Percentiles rank a stretch among this genome's conserved stretches.
Conservation (phyloP, 2,888 invertebrate species). For the Tupiocoris notatus region DNA sequence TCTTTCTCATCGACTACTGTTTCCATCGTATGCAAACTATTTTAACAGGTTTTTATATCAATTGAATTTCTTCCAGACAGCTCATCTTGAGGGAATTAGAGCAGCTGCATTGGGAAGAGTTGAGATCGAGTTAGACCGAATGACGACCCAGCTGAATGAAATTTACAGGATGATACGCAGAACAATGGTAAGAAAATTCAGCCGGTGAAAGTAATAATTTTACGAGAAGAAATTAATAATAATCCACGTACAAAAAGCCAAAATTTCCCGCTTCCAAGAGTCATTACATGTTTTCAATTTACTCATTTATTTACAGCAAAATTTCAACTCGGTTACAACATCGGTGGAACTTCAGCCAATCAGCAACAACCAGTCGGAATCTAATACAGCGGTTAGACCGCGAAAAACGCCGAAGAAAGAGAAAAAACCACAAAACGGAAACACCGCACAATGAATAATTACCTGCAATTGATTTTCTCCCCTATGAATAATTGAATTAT, state of each 20-base stretch:
- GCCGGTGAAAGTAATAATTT: no score
- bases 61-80: constrained; percentile 55
- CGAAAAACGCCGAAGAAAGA: constrained; percentile 9
- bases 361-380: not conserved
- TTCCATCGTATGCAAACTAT: no score
- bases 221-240: no score
- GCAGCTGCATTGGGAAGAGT: constrained; percentile 59
- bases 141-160: constrained; percentile 14
- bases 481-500: no score
- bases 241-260: no score
- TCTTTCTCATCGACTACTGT: no score
- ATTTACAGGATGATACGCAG: constrained; percentile 2
- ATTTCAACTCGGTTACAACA: not conserved
- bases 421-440: not conserved
- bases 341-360: constrained; percentile 1
- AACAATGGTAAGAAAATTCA: constrained; percentile 11
- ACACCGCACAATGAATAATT: no score
- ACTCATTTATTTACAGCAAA: not conserved
- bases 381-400: not conserved
- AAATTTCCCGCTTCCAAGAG: no score
- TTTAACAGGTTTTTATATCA: no score
- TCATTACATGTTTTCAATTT: no score
- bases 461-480: no score
- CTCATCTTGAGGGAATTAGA: constrained; percentile 63
- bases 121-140: constrained; percentile 53